These are phyloP conservation scores for Drosophila nebulosa DNA, from an alignment of 1,140 invertebrate genomes.

Conservation along the genomic window DNA sequence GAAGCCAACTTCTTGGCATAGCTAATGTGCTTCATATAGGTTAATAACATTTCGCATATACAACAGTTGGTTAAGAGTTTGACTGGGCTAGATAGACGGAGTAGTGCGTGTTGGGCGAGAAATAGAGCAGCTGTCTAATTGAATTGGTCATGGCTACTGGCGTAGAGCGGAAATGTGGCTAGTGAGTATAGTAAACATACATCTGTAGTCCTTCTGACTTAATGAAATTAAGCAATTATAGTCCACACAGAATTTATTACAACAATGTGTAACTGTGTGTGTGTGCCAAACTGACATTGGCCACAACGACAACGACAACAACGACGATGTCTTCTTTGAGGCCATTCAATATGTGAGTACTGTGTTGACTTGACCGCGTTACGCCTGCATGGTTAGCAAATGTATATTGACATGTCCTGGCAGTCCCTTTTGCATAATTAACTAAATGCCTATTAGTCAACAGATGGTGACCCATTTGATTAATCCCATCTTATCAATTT, in stretches of 20 bases:
- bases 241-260: constrained; percentile 65
- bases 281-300: not conserved
- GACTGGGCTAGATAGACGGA: not conserved
- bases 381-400: constrained; percentile 17
- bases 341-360: not conserved
- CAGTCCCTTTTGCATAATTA: constrained; percentile 54
- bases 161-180: constrained; percentile 11
- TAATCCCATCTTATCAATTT: not conserved
- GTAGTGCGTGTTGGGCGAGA: not conserved
- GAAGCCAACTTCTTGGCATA: not conserved
- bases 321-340: not conserved
- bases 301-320: not conserved
- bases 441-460: constrained; percentile 28
- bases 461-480: constrained; percentile 34
- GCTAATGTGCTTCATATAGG: not conserved
- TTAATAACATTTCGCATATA: not conserved
- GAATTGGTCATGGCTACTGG: constrained; percentile 65
- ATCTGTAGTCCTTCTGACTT: constrained; percentile 36
- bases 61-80: not conserved
- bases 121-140: constrained; percentile 62
- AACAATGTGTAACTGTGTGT: constrained; percentile 9
- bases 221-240: constrained; percentile 76
- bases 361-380: constrained; percentile 53
- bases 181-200: not conserved
- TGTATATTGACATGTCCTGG: constrained; percentile 21